These are phyloP conservation scores for Copidosoma aretas DNA, from an alignment of 2,888 invertebrate genomes.

Conservation along the genomic window DNA sequence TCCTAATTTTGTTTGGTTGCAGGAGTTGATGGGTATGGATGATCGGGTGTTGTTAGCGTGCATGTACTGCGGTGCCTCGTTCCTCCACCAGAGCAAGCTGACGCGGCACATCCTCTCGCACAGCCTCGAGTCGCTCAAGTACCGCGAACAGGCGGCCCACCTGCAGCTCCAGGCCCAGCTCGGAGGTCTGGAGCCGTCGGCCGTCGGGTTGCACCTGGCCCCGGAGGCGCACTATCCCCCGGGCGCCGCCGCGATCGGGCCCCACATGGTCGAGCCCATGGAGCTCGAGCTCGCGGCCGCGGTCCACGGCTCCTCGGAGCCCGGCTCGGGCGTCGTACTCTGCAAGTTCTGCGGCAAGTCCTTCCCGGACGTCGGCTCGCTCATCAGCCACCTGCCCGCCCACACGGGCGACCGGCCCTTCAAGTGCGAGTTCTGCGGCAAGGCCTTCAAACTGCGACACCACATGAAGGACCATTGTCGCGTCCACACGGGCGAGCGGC, in stretches of 20 bases:
- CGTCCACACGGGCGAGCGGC: conserved; percentile 89
- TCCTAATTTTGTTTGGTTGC: conserved; percentile 82
- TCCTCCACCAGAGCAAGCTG: conserved; percentile 89
- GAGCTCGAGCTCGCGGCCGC: conserved; percentile 64
- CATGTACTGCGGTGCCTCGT: conserved; percentile 88
- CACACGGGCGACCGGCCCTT: conserved; percentile 91
- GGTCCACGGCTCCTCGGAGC: conserved; percentile 57
- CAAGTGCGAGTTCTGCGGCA: conserved; percentile 93
- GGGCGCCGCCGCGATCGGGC: conserved; percentile 56
- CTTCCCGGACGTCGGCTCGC: conserved; percentile 87
- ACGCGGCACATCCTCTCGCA: conserved; percentile 89
- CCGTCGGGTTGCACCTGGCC: conserved; percentile 60
- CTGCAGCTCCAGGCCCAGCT: conserved; percentile 65
- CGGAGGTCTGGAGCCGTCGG: conserved; percentile 56
- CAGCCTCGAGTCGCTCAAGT: conserved; percentile 86
- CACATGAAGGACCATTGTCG: conserved; percentile 95
- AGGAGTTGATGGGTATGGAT: conserved; percentile 87
- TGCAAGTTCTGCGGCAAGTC: conserved; percentile 94
- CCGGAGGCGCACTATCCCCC: conserved; percentile 62
- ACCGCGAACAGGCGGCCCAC: conserved; percentile 72
- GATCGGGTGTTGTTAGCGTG: conserved; percentile 78
- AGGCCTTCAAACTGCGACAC: conserved; percentile 89
- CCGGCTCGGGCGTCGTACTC: conserved; percentile 77
- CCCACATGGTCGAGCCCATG: conserved; percentile 64
- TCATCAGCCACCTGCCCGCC: conserved; percentile 86